A percentile compares a stretch with the other conserved stretches of the same genome.
phyloP scores from a whole-genome alignment of 2,888 invertebrate genomes.

The Leucophora obtusa region DNA sequence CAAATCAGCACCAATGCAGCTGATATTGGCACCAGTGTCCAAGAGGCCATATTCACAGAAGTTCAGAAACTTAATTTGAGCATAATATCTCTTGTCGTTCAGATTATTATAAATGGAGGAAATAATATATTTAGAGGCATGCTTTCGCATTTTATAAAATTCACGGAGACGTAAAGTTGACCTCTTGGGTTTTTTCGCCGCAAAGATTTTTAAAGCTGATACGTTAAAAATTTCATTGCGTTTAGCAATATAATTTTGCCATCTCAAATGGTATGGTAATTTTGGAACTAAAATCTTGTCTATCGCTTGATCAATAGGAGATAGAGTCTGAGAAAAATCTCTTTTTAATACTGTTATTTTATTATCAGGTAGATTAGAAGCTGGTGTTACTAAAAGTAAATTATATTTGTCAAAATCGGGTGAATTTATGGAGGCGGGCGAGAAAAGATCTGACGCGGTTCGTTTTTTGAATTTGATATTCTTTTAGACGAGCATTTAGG shows the following conservation, averaged over 20 bases:
- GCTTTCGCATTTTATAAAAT: slow-evolving; percentile 2
- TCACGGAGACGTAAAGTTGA: not conserved
- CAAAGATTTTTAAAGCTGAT: not conserved
- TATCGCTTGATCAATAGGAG: too few relatives aligned
- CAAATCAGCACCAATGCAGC: slow-evolving; percentile 10
- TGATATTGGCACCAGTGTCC: slow-evolving; percentile 22
- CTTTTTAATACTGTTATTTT: not conserved
- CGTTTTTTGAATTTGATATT: not conserved
- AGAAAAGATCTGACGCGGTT: not conserved
- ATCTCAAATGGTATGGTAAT: not conserved
- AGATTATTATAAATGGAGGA: not conserved
- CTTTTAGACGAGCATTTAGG: not conserved
- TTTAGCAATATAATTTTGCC: not conserved
- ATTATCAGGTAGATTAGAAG: not conserved
- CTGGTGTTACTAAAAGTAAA: not conserved
- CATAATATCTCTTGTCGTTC: slow-evolving; percentile 13
- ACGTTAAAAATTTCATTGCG: slow-evolving; percentile 6
- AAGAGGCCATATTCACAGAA: slow-evolving; percentile 17
- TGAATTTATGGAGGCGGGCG: not conserved
- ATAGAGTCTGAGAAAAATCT: too few relatives aligned
- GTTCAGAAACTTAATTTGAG: slow-evolving; percentile 16
- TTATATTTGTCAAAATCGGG: not conserved
- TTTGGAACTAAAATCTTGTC: not conserved
- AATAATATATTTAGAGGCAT: not conserved
- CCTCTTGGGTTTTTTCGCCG: not conserved